Evolutionary conservation across 2,888 invertebrate species (phyloP), one percentile per base, ranked within the genome.

Genomic region (Ctena decussata): DNA sequence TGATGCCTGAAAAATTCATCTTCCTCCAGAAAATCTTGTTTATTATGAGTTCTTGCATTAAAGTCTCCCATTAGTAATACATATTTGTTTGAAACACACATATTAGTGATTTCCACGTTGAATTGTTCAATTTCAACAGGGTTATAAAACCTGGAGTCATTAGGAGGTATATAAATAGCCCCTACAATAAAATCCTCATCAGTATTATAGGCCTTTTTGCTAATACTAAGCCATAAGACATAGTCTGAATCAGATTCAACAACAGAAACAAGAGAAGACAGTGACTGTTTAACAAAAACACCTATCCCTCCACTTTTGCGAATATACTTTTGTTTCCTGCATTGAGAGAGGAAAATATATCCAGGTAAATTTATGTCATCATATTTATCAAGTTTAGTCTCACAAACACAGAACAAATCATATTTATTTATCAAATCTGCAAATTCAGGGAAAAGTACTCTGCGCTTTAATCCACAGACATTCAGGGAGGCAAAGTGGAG

Each of bases 81-180:
- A 24, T 11, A 65, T 65, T 65, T 65, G 21, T 65, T 65, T 65
- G 24, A 65, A 65, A 65, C 65, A 65, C 65, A 65, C 65, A 65
- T 35, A 65, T 35, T 65, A 21, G 35, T 65, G 18, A 65, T 65
- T 35, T 65, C 65, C 1, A 65, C 65, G 18, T 32, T 11, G 35
- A 65, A 35, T 65, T 65, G 65, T 65, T 65, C 32, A 35, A 21
- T 65, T 65, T 65, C 65, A 35, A 21, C 35, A 35, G 65, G 8
- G 5, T 65, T 65, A 35, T 65, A 65, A 65, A 65, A 65, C 18
- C 65, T 65, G 12, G 65, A 35, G 15, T 65, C 65, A 65, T 1
- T 1, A 35, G 65, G 65, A 5, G 32, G 65, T 12, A 65, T 35
- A 35, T 65, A 65, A 35, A 65, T 35, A 65, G 65, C 65, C 35